Base-by-base conservation (phyloP, 2,797 vertebrate genomes). In the Luscinia luscinia region DNA sequence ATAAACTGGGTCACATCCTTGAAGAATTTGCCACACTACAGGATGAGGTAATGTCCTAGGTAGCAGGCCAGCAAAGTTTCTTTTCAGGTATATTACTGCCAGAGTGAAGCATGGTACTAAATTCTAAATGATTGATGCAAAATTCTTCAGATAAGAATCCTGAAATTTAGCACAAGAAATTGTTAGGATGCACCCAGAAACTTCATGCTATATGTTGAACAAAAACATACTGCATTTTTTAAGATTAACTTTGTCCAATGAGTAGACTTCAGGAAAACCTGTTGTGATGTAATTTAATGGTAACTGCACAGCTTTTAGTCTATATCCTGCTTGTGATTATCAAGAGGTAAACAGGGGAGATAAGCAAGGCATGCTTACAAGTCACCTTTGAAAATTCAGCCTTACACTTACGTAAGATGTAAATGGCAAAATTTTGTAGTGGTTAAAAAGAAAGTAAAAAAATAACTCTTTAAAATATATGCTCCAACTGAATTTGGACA, bases 11-110 rank as follows among this genome's bases (percentile, higher is more conserved):
- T 59, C 99, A 99, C 95, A 99, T 99, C 96, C 98, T 99, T 61
- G 99, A 99, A 89, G 99, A 99, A 97, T 99, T 99, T 97, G 98
- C 99, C 54, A 99, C 99, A 4, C 98, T 99, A 58, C 99, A 99
- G 96, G 99, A 99, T 93, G 99, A 99, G 98, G 99, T 99, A 97
- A 94, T 52, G 64, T 70, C 61, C 10, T 51, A 57, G 58, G n/a
- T 49, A 80, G n/a, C 55, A 70, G 38, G 8, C 38, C 10, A 51
- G 38, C 30, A 77, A 90, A 84, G 15, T 38, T 73, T 78, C 7
- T 64, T 77, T 66, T 14, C 22, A 40, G n/a, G 28, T 79, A 1
- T 87, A 55, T 79, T 61, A 14, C 14, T 89, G 28, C 34, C 23
- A 34, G 21, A 36, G 2, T 51, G 26, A 69, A 85, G 46, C 28